Evolutionary conservation across 1,140 invertebrate species (phyloP).

Genomic region (Heliothis subflexa): DNA sequence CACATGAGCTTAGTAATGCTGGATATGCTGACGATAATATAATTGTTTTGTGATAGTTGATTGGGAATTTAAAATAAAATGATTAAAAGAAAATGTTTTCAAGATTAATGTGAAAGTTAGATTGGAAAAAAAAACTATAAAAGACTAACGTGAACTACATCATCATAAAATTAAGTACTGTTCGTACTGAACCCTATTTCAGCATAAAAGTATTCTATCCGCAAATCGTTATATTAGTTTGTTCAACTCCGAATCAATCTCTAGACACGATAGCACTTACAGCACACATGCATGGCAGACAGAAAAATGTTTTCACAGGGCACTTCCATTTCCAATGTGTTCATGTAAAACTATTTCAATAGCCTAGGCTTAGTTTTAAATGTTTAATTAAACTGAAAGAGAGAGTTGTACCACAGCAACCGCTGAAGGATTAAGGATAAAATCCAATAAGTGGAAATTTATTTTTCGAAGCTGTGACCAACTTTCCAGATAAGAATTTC

Average conservation of each 20-base stretch:
- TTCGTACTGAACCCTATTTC: too few species aligned
- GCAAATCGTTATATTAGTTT: too few species aligned
- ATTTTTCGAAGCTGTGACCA: not conserved
- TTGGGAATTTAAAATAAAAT: not conserved
- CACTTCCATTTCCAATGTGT: conserved; percentile 14
- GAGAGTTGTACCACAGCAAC: conserved; percentile 31
- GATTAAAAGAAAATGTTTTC: too few species aligned
- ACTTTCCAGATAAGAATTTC: too few species aligned
- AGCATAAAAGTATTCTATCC: too few species aligned
- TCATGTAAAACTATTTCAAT: conserved; percentile 29
- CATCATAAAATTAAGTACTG: not conserved
- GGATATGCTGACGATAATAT: not conserved
- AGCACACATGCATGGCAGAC: too few species aligned
- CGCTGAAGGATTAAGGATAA: conserved; percentile 19
- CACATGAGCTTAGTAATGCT: not conserved
- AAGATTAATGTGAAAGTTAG: too few species aligned
- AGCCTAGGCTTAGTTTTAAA: conserved; percentile 11
- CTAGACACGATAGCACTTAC: too few species aligned
- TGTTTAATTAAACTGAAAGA: conserved; percentile 44
- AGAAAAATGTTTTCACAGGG: too few species aligned
- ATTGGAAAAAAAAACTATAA: not conserved
- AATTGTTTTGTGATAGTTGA: not conserved
- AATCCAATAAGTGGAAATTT: conserved; percentile 21
- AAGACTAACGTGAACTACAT: not conserved
- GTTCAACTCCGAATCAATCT: too few species aligned